A percentile compares a stretch with the other conserved stretches of the same genome.
Evolutionary conservation across 1,140 invertebrate species (phyloP).

Genomic region (Trichomalopsis sarcophagae): DNA sequence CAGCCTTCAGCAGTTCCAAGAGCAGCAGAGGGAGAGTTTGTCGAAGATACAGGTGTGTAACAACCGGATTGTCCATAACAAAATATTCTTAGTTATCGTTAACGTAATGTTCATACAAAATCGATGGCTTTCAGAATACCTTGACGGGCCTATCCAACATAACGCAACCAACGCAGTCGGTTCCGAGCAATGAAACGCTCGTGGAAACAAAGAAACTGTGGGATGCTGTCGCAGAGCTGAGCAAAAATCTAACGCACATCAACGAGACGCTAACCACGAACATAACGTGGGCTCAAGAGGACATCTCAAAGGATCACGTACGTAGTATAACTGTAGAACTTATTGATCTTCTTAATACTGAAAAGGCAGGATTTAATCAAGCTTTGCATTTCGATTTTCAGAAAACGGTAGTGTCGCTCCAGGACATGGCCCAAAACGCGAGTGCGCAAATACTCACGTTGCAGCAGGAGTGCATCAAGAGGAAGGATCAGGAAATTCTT

Average conservation of each 20-base stretch:
- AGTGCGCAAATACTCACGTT: conserved; percentile 69
- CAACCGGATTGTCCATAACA: neutral
- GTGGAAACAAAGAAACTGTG: conserved; percentile 70
- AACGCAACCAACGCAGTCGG: conserved; percentile 63
- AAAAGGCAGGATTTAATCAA: too few species aligned
- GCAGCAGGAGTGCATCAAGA: conserved; percentile 65
- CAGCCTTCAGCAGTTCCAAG: conserved; percentile 67
- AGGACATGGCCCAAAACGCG: conserved; percentile 68
- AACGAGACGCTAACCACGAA: conserved; percentile 72
- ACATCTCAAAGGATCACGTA: conserved; percentile 73
- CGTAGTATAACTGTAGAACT: conserved; percentile 51
- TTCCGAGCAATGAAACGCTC: conserved; percentile 68
- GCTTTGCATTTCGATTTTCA: conserved; percentile 45
- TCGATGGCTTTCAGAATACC: conserved; percentile 59
- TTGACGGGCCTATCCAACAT: conserved; percentile 62
- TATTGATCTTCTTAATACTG: neutral
- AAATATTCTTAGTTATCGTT: too few species aligned
- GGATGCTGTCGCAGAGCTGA: conserved; percentile 64
- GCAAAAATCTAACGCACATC: conserved; percentile 68
- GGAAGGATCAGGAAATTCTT: conserved; percentile 50
- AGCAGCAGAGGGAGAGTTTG: conserved; percentile 68
- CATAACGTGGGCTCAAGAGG: conserved; percentile 71
- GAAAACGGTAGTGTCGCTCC: conserved; percentile 66
- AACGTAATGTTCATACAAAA: too few species aligned
- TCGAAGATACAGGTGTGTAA: conserved; percentile 69